These are phyloP conservation scores for Rhopalosiphum padi DNA, from an alignment of 1,140 invertebrate genomes.

Conservation along the genomic window DNA sequence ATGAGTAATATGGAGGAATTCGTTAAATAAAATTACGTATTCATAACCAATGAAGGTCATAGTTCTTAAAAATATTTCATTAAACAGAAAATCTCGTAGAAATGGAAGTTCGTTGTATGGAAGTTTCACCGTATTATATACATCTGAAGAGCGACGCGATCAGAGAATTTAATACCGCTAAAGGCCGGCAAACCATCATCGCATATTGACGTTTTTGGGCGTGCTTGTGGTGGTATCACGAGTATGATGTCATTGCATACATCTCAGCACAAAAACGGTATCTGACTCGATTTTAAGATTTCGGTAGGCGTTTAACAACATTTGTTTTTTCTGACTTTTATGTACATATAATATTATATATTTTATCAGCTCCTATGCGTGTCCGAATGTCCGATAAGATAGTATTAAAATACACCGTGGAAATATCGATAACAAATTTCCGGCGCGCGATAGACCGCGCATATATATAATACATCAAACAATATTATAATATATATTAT, in stretches of 20 bases:
- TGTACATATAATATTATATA: background rate
- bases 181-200: background rate
- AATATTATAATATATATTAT: conserved; percentile 9
- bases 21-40: too few relatives aligned
- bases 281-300: background rate
- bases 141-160: too few relatives aligned
- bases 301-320: background rate
- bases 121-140: too few relatives aligned
- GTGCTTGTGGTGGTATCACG: background rate
- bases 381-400: background rate
- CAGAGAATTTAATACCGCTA: background rate
- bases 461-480: background rate
- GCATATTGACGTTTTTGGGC: background rate
- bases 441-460: background rate
- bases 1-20: too few relatives aligned
- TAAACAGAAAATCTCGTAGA: too few relatives aligned
- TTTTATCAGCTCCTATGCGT: background rate
- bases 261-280: too few relatives aligned
- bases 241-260: too few relatives aligned
- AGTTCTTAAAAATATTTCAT: too few relatives aligned
- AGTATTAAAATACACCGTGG: background rate
- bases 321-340: background rate
- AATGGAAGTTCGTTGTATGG: too few relatives aligned
- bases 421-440: background rate
- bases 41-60: too few relatives aligned